A percentile compares a stretch with the other conserved stretches of the same genome.
These are phyloP conservation scores for Cyphomyrmex costatus DNA, from an alignment of 1,140 invertebrate species.

Conservation along the genomic window DNA sequence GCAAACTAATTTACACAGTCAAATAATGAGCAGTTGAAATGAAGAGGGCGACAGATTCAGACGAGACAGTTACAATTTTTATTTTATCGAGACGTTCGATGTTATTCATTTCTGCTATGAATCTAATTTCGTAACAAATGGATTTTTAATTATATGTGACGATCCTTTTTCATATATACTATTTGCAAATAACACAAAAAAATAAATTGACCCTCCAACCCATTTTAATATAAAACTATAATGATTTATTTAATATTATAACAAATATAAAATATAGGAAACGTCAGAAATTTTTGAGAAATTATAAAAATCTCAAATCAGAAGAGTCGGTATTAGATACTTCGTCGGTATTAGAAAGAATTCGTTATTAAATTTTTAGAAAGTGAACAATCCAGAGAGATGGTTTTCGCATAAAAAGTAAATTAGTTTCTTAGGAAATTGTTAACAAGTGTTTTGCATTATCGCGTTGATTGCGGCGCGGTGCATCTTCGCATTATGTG, in stretches of 20 bases:
- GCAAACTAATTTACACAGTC: background rate
- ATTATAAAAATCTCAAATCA: background rate
- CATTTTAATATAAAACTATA: background rate
- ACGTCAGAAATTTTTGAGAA: background rate
- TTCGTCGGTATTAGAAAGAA: too few species aligned
- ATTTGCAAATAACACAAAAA: background rate
- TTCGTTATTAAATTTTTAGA: background rate
- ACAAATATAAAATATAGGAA: background rate
- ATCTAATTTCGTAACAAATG: background rate
- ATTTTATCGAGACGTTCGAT: background rate
- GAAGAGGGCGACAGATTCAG: background rate
- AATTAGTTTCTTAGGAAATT: background rate
- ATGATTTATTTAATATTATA: background rate
- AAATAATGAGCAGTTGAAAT: constrained; percentile 23
- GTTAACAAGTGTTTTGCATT: background rate
- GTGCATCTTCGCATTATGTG: background rate
- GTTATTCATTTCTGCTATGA: background rate
- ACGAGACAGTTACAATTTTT: background rate
- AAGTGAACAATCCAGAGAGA: background rate
- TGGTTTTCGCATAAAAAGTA: background rate
- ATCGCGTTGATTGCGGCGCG: background rate
- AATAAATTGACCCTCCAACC: background rate
- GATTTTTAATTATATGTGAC: constrained; percentile 22
- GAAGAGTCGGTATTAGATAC: background rate
- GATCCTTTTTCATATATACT: background rate